phyloP scores from a whole-genome alignment of 1,140 invertebrate species.

The Zeugodacus cucurbitae region DNA sequence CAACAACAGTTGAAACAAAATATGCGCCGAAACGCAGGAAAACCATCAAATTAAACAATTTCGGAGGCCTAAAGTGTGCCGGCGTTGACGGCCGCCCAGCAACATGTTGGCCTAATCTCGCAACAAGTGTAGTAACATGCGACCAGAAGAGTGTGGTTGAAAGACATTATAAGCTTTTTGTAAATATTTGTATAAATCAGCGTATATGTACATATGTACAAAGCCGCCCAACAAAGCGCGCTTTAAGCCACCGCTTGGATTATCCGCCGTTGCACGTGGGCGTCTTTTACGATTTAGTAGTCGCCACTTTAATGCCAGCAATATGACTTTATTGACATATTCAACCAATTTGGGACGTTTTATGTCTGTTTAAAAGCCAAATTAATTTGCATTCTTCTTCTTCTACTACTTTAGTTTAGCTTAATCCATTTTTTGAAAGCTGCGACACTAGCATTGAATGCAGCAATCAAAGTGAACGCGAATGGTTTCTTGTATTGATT shows the following conservation, averaged over 20 bases:
- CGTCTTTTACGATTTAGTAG: background rate
- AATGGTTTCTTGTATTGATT: background rate
- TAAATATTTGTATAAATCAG: background rate
- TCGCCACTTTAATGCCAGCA: slow-evolving; percentile 13
- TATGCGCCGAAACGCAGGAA: background rate
- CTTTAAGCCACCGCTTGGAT: background rate
- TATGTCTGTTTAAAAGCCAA: background rate
- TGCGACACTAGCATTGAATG: background rate
- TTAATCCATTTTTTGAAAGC: background rate
- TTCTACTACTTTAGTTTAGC: background rate
- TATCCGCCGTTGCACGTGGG: background rate
- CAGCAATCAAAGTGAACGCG: background rate
- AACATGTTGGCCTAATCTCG: background rate
- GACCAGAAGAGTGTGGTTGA: no score
- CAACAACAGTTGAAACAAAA: background rate
- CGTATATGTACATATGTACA: background rate
- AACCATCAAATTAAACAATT: background rate
- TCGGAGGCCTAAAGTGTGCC: background rate
- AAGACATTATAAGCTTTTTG: background rate
- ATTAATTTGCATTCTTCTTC: background rate
- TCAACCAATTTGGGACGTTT: background rate
- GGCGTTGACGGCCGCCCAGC: background rate
- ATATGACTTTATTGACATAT: background rate
- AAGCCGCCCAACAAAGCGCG: background rate
- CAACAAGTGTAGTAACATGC: no score